These are phyloP conservation scores for Halesus radiatus DNA, from an alignment of 1,140 invertebrate species.

Conservation along the genomic window DNA sequence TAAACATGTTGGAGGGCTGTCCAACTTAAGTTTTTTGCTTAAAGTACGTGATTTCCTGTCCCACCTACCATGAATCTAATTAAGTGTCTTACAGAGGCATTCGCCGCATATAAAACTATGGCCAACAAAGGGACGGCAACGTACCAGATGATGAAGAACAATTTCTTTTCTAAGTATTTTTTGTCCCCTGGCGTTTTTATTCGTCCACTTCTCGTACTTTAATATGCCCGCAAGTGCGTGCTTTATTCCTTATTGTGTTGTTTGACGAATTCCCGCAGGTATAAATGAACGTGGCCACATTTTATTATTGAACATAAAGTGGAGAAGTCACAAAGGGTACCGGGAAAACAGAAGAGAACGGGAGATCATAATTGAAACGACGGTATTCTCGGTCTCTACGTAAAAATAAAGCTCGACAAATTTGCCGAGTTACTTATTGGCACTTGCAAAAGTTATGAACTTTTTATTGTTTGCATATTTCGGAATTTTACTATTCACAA, in stretches of 20 bases:
- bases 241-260: slow-evolving; percentile 35
- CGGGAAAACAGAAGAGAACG: not conserved
- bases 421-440: too few relatives aligned
- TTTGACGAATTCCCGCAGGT: slow-evolving; percentile 33
- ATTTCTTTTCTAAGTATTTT: slow-evolving; percentile 17
- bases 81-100: not conserved
- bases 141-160: slow-evolving; percentile 11
- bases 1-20: too few relatives aligned
- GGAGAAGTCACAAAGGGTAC: slow-evolving; percentile 13
- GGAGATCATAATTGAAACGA: slow-evolving; percentile 6
- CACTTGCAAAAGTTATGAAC: too few relatives aligned
- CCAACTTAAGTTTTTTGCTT: too few relatives aligned
- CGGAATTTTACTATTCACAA: too few relatives aligned
- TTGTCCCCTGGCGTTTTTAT: not conserved
- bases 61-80: not conserved
- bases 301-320: slow-evolving; percentile 22
- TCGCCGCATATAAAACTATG: slow-evolving; percentile 10
- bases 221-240: slow-evolving; percentile 20
- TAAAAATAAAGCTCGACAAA: slow-evolving; percentile 16
- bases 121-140: not conserved
- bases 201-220: not conserved
- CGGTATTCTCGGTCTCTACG: not conserved
- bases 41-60: slow-evolving; percentile 14
- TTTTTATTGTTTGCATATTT: too few relatives aligned
- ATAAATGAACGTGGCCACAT: slow-evolving; percentile 15